These are phyloP conservation scores for Pristionchus maxplancki DNA, from an alignment of 2,888 invertebrate species.

Conservation along the genomic window DNA sequence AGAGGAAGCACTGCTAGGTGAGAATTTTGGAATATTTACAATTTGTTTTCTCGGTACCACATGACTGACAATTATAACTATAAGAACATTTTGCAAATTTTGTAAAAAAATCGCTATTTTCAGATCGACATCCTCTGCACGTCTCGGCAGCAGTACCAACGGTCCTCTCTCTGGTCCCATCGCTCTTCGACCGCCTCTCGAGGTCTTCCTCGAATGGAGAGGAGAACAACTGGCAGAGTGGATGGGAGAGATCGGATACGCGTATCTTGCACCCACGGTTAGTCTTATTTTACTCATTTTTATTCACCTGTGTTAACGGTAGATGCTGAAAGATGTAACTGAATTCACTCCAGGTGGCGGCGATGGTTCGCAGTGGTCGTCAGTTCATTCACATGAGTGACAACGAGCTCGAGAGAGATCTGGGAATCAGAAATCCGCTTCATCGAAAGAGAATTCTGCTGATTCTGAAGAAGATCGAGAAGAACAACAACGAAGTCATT, in stretches of 20 bases:
- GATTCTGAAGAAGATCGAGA: slow-evolving; percentile 80
- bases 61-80: too few species aligned
- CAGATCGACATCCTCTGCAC: slow-evolving; percentile 69
- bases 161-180: slow-evolving; percentile 65
- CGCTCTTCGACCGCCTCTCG: slow-evolving; percentile 70
- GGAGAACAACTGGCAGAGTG: slow-evolving; percentile 70
- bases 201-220: slow-evolving; percentile 75
- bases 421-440: slow-evolving; percentile 83
- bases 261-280: slow-evolving; percentile 50
- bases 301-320: too few species aligned
- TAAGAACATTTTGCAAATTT: too few species aligned
- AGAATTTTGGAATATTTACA: background rate
- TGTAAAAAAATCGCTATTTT: background rate
- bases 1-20: slow-evolving; percentile 61
- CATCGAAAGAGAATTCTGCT: slow-evolving; percentile 94
- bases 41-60: too few species aligned
- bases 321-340: background rate
- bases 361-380: slow-evolving; percentile 89
- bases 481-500: slow-evolving; percentile 74
- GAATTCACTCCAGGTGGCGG: slow-evolving; percentile 78
- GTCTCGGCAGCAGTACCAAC: slow-evolving; percentile 59
- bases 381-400: slow-evolving; percentile 87
- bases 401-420: slow-evolving; percentile 86
- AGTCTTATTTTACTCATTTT: slow-evolving; percentile 37
- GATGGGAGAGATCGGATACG: slow-evolving; percentile 70